Evolutionary conservation across 2,113 vertebrate species (phyloP), one percentile per base, ranked within the genome.

Genomic region (Manacus vitellinus): DNA sequence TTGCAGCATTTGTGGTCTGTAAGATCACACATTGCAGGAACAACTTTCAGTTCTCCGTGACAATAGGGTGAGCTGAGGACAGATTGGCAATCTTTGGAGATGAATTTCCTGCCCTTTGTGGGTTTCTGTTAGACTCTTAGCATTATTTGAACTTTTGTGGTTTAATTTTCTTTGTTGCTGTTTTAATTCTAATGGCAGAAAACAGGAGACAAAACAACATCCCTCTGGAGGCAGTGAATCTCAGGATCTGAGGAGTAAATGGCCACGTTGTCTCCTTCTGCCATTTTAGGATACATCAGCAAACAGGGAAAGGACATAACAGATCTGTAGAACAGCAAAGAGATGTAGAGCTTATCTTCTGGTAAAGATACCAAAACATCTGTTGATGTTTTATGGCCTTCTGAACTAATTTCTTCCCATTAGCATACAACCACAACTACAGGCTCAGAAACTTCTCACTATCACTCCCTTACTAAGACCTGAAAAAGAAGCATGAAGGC

Each of bases 31-130:
- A 91, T 70, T 92, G 95, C 20, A 88, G 66, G 92, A 90, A 95
- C 55, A 93, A 94, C 87, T 96, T 96, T 89, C 92, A 97, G 94
- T 95, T 95, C 84, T 88, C 96, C 90, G 88, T 96, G 94, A 96
- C 93, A 97, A 94, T 85, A 96, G 95, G 96, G 95, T 97, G 85
- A 97, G 93, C 46, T 55, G 77, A 96, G 95, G 95, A 97, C 89
- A 97, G 91, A 83, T 89, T 95, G 97, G 95, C 95, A 97, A 44
- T 86, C 66, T 93, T 89, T 52, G 74, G 63, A 97, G 68, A 87
- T 92, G 74, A 95, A 96, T 97, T 97, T 97, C 94, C 96, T 97
- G 90, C 88, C 78, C 91, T 95, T 94, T 97, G 96, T 78, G 96
- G 95, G 94, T 96, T 96, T 96, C 95, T 96, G 93, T 88, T 75